phyloP scores from a whole-genome alignment of 2,797 vertebrate species.

The Prionace glauca region DNA sequence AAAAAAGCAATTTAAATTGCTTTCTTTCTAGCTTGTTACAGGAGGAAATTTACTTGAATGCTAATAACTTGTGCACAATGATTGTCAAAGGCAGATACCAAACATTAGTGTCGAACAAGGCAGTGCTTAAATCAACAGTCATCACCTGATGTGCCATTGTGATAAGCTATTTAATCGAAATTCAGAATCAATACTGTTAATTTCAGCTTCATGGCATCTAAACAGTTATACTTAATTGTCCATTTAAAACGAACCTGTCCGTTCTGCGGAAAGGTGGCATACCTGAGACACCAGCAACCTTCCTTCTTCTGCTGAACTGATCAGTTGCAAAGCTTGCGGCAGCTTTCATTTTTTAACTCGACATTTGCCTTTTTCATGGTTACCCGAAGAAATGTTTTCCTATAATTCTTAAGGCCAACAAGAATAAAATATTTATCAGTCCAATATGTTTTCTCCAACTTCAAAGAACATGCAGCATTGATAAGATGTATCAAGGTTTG shows the following conservation, averaged over 20 bases:
- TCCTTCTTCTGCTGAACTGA: background rate
- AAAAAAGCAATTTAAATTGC: conserved; percentile 19
- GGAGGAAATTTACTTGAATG: background rate
- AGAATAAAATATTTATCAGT: background rate
- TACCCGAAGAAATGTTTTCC: background rate
- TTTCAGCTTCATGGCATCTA: background rate
- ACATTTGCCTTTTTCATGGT: background rate
- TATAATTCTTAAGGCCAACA: background rate
- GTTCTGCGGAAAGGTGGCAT: background rate
- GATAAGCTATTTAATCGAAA: background rate
- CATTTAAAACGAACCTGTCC: background rate
- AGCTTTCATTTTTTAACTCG: background rate
- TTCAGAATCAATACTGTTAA: background rate
- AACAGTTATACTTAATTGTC: background rate
- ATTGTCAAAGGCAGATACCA: background rate
- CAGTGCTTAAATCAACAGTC: background rate
- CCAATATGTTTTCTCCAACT: background rate
- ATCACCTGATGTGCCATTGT: background rate
- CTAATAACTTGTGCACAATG: background rate
- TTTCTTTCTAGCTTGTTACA: background rate
- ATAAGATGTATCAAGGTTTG: background rate
- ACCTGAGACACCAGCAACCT: background rate
- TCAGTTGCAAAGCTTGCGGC: background rate
- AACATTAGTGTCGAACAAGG: background rate
- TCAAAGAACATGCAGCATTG: background rate